Conservation (phyloP, 2,113 vertebrate genomes). For the Lamprotornis superbus region DNA sequence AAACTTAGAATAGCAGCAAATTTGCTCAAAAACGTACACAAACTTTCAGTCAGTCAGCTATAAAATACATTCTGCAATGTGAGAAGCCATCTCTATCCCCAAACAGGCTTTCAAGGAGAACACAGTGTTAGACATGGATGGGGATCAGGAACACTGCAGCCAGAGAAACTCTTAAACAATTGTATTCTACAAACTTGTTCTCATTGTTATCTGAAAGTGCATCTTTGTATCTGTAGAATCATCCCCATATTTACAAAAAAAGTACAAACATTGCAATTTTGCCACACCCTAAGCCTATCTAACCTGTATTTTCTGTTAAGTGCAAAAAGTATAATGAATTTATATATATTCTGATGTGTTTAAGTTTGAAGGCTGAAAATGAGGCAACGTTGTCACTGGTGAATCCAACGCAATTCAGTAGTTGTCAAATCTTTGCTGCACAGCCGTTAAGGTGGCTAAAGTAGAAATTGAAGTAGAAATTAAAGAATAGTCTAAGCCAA, state of each 20-base stretch:
- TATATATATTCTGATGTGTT: neutral
- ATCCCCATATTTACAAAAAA: slow-evolving; percentile 42
- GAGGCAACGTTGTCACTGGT: neutral
- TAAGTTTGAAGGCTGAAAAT: neutral
- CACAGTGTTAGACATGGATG: neutral
- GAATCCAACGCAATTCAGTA: neutral
- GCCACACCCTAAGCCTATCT: neutral
- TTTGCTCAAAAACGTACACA: neutral
- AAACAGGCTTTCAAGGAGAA: neutral
- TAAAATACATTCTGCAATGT: neutral
- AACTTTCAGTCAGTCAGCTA: slow-evolving; percentile 36
- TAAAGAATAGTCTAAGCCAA: neutral
- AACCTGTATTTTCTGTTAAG: slow-evolving; percentile 33
- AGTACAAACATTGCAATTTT: slow-evolving; percentile 32
- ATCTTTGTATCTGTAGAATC: slow-evolving; percentile 23
- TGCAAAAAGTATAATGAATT: slow-evolving; percentile 13
- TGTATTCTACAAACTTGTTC: slow-evolving; percentile 10
- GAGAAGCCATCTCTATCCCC: neutral
- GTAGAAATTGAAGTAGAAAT: neutral
- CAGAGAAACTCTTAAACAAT: neutral
- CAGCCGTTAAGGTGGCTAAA: neutral
- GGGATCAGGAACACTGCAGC: neutral
- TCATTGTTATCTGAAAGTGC: slow-evolving; percentile 36
- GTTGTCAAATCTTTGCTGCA: neutral
- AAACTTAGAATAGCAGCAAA: slow-evolving; percentile 32